Evolutionary conservation across 2,888 invertebrate species (phyloP).

Genomic region (Lysandra bellargus): DNA sequence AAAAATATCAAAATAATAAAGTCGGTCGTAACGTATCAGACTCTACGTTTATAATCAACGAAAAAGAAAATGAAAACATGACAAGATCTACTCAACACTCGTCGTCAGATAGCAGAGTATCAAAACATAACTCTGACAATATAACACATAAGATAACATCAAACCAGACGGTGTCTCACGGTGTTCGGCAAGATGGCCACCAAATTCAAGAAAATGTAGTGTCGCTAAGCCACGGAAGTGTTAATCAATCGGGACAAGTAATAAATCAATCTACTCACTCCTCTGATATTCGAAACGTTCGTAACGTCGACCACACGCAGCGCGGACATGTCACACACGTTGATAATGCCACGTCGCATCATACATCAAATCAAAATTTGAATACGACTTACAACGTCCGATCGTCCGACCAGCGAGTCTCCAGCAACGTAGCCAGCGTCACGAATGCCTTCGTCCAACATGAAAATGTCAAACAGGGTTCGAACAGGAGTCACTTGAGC

Average conservation of each 20-base stretch:
- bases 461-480: constrained; percentile 54
- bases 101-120: constrained; percentile 38
- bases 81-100: constrained; percentile 38
- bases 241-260: constrained; percentile 35
- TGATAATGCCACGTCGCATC: constrained; percentile 30
- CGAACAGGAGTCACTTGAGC: constrained; percentile 66
- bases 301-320: constrained; percentile 33
- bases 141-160: constrained; percentile 49
- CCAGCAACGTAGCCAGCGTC: constrained; percentile 11
- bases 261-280: constrained; percentile 34
- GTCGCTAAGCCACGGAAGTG: constrained; percentile 49
- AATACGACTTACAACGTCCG: constrained; percentile 21
- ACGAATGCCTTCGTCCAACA: constrained; percentile 33
- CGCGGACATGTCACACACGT: constrained; percentile 34
- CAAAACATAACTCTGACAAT: constrained; percentile 45
- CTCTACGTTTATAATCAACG: constrained; percentile 42
- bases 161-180: constrained; percentile 44
- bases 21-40: constrained; percentile 39
- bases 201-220: constrained; percentile 46
- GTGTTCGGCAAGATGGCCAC: constrained; percentile 43
- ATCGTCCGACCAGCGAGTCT: constrained; percentile 26
- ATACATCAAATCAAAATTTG: constrained; percentile 29
- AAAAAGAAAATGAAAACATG: constrained; percentile 39
- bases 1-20: constrained; percentile 36
- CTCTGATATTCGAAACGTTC: constrained; percentile 35